phyloP scores from a whole-genome alignment of 1,140 invertebrate species.

The Leptinotarsa lineolata region DNA sequence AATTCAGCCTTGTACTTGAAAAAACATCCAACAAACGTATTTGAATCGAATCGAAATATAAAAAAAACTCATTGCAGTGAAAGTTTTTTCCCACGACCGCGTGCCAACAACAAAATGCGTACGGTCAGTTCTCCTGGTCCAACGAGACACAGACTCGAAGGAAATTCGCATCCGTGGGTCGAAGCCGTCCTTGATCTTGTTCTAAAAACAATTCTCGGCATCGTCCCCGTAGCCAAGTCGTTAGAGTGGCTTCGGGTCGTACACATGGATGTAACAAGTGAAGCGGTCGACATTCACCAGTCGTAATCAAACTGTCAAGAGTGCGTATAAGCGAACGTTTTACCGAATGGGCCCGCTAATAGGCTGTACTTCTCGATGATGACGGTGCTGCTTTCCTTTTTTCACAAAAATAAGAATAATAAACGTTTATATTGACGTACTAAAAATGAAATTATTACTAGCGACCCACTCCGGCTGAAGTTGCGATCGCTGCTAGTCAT shows the following conservation, averaged over 20 bases:
- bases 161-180: neutral
- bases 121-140: neutral
- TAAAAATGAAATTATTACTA: too few relatives aligned
- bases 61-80: too few relatives aligned
- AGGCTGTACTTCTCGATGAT: neutral
- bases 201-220: slow-evolving; percentile 13
- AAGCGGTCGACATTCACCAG: neutral
- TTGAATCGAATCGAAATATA: too few relatives aligned
- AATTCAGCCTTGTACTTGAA: too few relatives aligned
- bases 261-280: slow-evolving; percentile 11
- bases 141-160: neutral
- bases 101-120: neutral
- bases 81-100: too few relatives aligned
- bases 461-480: too few relatives aligned
- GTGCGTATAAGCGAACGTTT: neutral
- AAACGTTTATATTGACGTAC: too few relatives aligned
- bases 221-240: slow-evolving; percentile 9
- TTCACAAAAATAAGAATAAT: too few relatives aligned
- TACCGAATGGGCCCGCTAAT: slow-evolving; percentile 5
- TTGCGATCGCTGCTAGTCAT: too few relatives aligned
- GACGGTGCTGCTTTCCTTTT: neutral
- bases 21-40: too few relatives aligned
- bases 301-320: neutral
- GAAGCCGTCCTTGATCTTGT: slow-evolving; percentile 17
- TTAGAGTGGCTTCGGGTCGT: neutral